Evolutionary conservation across 1,140 invertebrate species (phyloP).

Genomic region (Drosophila funebris): DNA sequence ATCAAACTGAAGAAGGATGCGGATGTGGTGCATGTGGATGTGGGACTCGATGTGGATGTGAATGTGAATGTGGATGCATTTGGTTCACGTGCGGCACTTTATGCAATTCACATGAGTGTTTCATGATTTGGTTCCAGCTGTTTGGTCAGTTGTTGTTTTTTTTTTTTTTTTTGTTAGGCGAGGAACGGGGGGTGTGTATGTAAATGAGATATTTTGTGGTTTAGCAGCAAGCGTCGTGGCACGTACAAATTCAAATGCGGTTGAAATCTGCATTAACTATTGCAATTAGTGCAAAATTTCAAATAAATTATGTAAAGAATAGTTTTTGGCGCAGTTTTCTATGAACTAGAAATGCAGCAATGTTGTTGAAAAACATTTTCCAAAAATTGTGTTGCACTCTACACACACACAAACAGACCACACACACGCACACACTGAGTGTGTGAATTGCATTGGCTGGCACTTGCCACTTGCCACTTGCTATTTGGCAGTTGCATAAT

Average conservation of each 20-base stretch:
- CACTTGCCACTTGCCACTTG: slow-evolving; percentile 25
- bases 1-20: background rate
- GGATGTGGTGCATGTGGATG: slow-evolving; percentile 20
- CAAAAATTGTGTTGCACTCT: slow-evolving; percentile 24
- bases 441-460: slow-evolving; percentile 19
- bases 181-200: slow-evolving; percentile 45
- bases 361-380: slow-evolving; percentile 36
- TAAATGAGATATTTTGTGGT: slow-evolving; percentile 78
- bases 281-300: slow-evolving; percentile 79
- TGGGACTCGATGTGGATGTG: background rate
- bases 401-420: background rate
- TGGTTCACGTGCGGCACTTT: slow-evolving; percentile 58
- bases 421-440: background rate
- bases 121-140: slow-evolving; percentile 45
- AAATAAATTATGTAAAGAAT: slow-evolving; percentile 82
- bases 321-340: slow-evolving; percentile 71
- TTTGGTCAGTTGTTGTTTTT: slow-evolving; percentile 52
- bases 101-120: slow-evolving; percentile 78
- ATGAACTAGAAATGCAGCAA: slow-evolving; percentile 54
- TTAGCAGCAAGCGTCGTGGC: slow-evolving; percentile 34
- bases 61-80: slow-evolving; percentile 30
- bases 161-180: no score
- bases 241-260: slow-evolving; percentile 74
- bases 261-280: slow-evolving; percentile 82
- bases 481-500: slow-evolving; percentile 52